phyloP scores from a whole-genome alignment of 2,113 vertebrate genomes.

The Proteles cristata region DNA sequence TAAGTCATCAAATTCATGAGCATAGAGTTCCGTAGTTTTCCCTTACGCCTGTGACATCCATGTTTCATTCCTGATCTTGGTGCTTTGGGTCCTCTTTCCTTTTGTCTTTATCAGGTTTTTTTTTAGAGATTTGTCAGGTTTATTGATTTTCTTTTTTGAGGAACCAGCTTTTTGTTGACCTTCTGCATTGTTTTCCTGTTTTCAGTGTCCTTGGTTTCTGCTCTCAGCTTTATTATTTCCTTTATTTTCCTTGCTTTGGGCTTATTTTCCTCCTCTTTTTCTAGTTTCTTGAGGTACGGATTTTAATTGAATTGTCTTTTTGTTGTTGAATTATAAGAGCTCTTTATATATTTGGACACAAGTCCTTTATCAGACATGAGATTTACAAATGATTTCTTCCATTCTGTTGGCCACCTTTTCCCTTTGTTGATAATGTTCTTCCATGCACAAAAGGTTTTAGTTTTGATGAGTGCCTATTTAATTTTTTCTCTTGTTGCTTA shows the following conservation, averaged over 20 bases:
- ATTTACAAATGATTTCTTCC: not conserved
- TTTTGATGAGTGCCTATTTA: not conserved
- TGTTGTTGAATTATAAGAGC: not conserved
- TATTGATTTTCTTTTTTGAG: not conserved
- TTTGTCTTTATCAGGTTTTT: not conserved
- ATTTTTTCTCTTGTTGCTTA: not conserved
- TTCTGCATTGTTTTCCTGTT: not conserved
- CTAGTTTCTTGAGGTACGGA: not conserved
- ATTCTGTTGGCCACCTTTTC: not conserved
- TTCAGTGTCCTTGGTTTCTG: not conserved
- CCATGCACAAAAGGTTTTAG: not conserved
- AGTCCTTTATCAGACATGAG: not conserved
- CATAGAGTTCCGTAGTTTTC: rapidly evolving
- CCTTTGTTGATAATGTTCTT: not conserved
- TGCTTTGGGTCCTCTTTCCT: not conserved
- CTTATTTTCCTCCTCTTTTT: not conserved
- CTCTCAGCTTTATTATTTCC: not conserved
- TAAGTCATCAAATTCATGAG: not conserved
- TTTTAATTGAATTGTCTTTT: not conserved
- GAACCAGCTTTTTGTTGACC: not conserved
- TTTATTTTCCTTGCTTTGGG: not conserved
- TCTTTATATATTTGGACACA: not conserved
- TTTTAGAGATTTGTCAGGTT: not conserved
- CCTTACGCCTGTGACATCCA: not conserved
- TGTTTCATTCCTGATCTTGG: not conserved